phyloP scores from a whole-genome alignment of 2,113 vertebrate genomes.

The Labeo catla region DNA sequence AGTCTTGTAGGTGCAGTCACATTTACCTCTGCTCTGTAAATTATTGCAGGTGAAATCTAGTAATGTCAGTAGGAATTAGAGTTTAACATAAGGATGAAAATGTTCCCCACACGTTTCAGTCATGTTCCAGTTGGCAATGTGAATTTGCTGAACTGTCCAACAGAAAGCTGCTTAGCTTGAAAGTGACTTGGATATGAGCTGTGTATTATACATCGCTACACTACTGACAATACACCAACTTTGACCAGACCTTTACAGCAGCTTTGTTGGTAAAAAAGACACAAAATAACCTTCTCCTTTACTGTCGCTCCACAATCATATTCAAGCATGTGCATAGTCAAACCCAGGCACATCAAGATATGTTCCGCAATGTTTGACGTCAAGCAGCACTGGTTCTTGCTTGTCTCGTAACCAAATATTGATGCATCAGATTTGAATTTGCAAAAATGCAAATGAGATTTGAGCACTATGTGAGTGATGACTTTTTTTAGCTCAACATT shows the following conservation, averaged over 20 bases:
- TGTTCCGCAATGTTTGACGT: background rate
- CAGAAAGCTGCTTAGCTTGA: background rate
- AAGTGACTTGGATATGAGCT: background rate
- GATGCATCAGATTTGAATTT: slow-evolving; percentile 18
- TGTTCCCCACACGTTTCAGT: background rate
- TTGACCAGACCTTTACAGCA: background rate
- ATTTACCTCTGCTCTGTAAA: background rate
- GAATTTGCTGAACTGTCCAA: background rate
- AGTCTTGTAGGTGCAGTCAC: background rate
- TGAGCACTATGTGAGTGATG: background rate
- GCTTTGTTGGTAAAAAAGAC: background rate
- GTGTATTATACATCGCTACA: background rate
- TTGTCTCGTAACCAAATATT: slow-evolving; percentile 10
- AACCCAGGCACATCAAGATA: background rate
- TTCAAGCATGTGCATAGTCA: background rate
- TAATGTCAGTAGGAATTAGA: background rate
- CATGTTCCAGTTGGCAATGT: background rate
- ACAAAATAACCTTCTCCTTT: background rate
- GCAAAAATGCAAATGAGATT: slow-evolving; percentile 2
- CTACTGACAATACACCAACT: background rate
- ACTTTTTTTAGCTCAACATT: background rate
- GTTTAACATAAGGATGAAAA: background rate
- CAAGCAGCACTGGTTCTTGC: background rate
- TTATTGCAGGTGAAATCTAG: background rate
- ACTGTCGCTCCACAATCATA: background rate